A percentile compares a stretch with the other conserved stretches of the same genome.
These are phyloP conservation scores for Carollia perspicillata DNA, from an alignment of 2,113 vertebrate genomes.

Conservation along the genomic window DNA sequence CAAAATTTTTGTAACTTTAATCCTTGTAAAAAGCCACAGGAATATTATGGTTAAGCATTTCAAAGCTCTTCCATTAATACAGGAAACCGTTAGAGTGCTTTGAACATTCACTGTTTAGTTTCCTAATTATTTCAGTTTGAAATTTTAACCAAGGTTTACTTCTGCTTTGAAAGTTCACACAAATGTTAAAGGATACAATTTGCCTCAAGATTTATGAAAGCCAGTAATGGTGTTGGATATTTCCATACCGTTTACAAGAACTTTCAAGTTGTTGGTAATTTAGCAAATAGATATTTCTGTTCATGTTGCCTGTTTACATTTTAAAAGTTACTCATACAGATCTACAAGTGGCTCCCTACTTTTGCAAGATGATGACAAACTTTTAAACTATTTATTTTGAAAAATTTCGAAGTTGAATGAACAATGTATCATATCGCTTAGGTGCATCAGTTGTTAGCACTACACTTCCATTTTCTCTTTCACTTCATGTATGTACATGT, in stretches of 20 bases:
- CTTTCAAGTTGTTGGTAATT: not conserved
- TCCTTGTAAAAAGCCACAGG: constrained; percentile 53
- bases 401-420: not conserved
- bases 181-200: constrained; percentile 44
- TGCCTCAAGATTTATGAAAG: not conserved
- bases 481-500: not conserved
- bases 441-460: not conserved
- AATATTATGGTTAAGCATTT: constrained; percentile 66
- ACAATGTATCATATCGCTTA: not conserved
- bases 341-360: not conserved
- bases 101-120: constrained; percentile 69
- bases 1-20: constrained; percentile 36
- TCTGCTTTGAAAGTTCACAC: constrained; percentile 46
- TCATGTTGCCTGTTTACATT: not conserved
- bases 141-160: constrained; percentile 45
- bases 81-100: constrained; percentile 62
- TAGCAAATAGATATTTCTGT: not conserved
- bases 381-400: not conserved
- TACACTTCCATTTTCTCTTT: not conserved
- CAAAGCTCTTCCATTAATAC: constrained; percentile 59
- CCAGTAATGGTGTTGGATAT: not conserved
- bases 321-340: not conserved
- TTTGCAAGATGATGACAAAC: not conserved
- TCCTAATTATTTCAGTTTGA: constrained; percentile 66
- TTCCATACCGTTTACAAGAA: not conserved